Evolutionary conservation across 2,797 vertebrate genomes (phyloP), one percentile per base, ranked within the genome.

Genomic region (Bufotes viridis): DNA sequence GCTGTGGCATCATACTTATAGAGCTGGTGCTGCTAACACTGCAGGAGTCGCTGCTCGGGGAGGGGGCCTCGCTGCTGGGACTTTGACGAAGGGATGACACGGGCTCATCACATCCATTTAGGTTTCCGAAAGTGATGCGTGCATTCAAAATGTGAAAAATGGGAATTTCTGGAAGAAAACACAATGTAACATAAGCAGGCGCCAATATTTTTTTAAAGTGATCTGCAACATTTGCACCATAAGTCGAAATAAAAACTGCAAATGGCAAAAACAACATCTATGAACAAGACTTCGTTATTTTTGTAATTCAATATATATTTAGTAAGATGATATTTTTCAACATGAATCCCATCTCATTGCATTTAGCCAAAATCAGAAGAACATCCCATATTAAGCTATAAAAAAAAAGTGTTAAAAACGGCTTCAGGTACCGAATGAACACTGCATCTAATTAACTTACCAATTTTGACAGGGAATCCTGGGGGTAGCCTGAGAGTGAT

Each of bases 81-180:
- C 95, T 92, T 89, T 96, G 95, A 87, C 96, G 95, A 20, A 96
- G 92, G 0, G 93, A 93, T 11, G 93, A 93, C 81, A 95, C 95
- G 0, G 96, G 96, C 90, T 99, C 98, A 1, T 98, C 97, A 0
- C 98, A 98, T 92, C 97, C 97, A 0, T 99, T 99, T 92, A 99
- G 95, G 95, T 99, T 99, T 84, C 97, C 97, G 0, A 99, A 99
- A 87, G 98, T 99, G 95, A 99, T 99, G 91, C 98, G 97, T 74
- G 98, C 98, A 0, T 99, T 99, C 65, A 99, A 96, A 93, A 99
- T 97, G 93, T 99, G 98, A 93, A 99, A 99, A 91, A 99, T 96
- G 10, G 98, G 98, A 91, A 99, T 99, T 94, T 99, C 98, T 99
- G 95, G 22, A 61, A 86, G 88, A 76, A 70, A 18, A 57, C 7